Conservation (phyloP, 2,113 vertebrate genomes). For the Delphinus delphis region DNA sequence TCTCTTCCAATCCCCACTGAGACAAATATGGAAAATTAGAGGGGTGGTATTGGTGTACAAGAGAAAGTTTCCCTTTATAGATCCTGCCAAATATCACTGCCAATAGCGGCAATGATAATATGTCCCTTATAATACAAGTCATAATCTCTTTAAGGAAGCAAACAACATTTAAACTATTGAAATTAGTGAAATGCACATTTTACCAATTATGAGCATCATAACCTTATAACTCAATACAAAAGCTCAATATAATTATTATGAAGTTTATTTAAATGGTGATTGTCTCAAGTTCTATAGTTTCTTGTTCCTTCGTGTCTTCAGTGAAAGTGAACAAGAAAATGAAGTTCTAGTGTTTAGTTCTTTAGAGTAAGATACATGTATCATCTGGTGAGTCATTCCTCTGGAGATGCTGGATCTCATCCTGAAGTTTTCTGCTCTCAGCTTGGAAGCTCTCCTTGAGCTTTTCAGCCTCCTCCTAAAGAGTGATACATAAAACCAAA, state of each 20-base stretch:
- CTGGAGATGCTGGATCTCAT: fast-evolving
- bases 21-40: not conserved
- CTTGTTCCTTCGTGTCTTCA: not conserved
- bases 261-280: not conserved
- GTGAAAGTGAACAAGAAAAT: not conserved
- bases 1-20: not conserved
- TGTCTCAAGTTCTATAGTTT: not conserved
- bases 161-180: not conserved
- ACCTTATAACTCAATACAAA: not conserved
- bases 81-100: not conserved
- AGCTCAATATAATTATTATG: not conserved
- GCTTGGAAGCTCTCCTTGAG: fast-evolving
- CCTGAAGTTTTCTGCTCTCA: not conserved
- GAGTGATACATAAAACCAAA: not conserved
- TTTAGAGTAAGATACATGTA: not conserved
- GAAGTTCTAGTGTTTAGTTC: not conserved
- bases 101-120: not conserved
- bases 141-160: not conserved
- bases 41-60: not conserved
- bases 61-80: not conserved
- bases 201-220: not conserved
- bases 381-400: fast-evolving
- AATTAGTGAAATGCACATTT: not conserved
- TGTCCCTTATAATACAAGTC: not conserved
- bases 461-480: conserved; percentile 27